Conservation (phyloP, 2,113 vertebrate genomes). For the Dermatemys mawii region DNA sequence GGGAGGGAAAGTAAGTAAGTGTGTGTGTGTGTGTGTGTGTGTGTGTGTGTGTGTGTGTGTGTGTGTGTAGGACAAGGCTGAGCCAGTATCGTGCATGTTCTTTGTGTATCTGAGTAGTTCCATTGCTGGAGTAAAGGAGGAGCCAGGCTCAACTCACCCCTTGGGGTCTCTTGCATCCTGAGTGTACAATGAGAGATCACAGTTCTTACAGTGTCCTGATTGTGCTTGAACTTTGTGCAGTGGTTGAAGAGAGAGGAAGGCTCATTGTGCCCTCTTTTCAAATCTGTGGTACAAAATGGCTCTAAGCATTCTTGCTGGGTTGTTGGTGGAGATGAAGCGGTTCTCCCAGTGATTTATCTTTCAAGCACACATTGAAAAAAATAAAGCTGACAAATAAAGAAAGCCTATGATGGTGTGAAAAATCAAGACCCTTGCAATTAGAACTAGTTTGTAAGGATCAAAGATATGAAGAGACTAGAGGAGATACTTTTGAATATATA, state of each 20-base stretch:
- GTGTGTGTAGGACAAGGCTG: accelerated
- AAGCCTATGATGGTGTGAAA: not conserved
- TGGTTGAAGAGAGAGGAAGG: not conserved
- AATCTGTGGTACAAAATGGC: not conserved
- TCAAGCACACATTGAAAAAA: not conserved
- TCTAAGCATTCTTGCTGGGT: not conserved
- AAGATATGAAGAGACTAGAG: not conserved
- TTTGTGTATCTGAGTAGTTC: not conserved
- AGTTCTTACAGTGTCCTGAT: not conserved
- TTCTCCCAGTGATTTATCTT: not conserved
- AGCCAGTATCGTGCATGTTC: not conserved
- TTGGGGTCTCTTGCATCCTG: not conserved
- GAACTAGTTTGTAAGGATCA: not conserved
- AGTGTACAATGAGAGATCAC: not conserved
- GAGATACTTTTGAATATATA: not conserved
- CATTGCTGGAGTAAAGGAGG: not conserved
- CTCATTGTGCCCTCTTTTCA: not conserved
- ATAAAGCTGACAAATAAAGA: not conserved
- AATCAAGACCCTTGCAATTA: not conserved
- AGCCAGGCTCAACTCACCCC: not conserved
- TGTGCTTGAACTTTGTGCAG: not conserved
- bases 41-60: too few species aligned
- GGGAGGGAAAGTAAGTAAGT: too few species aligned
- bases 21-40: too few species aligned
- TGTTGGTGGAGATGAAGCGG: not conserved